phyloP scores from a whole-genome alignment of 2,113 vertebrate species.

The Oxyruncus cristatus region DNA sequence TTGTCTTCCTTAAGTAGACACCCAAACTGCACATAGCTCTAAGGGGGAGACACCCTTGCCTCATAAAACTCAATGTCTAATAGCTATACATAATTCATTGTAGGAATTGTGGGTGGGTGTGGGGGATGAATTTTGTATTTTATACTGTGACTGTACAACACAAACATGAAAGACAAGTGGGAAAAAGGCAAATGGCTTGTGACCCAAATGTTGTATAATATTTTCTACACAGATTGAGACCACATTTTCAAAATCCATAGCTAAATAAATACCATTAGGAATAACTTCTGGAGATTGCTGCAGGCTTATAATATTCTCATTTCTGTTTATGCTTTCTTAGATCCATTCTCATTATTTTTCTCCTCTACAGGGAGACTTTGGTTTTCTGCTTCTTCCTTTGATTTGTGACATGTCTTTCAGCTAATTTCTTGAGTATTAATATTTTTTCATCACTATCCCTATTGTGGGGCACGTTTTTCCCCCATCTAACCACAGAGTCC shows the following conservation, averaged over 20 bases:
- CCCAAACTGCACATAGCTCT: neutral
- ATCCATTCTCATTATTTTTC: neutral
- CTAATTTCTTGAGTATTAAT: neutral
- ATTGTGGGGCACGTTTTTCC: fast-evolving
- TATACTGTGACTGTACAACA: fast-evolving
- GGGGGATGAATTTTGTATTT: neutral
- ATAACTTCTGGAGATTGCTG: neutral
- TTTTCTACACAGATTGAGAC: neutral
- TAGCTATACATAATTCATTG: neutral
- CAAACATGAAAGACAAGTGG: neutral
- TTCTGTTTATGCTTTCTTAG: neutral
- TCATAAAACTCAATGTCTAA: neutral
- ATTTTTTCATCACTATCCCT: neutral
- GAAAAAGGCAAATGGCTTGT: neutral
- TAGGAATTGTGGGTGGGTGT: neutral
- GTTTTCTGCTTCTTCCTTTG: neutral
- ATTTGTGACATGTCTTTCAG: neutral
- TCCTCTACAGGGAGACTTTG: neutral
- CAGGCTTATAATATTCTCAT: neutral
- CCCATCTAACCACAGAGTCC: neutral
- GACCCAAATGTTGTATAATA: neutral
- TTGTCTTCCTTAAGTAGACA: neutral
- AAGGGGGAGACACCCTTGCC: fast-evolving
- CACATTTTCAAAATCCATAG: neutral
- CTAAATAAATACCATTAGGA: neutral